phyloP scores from a whole-genome alignment of 2,113 vertebrate genomes.

The Cyanoliseus patagonus region DNA sequence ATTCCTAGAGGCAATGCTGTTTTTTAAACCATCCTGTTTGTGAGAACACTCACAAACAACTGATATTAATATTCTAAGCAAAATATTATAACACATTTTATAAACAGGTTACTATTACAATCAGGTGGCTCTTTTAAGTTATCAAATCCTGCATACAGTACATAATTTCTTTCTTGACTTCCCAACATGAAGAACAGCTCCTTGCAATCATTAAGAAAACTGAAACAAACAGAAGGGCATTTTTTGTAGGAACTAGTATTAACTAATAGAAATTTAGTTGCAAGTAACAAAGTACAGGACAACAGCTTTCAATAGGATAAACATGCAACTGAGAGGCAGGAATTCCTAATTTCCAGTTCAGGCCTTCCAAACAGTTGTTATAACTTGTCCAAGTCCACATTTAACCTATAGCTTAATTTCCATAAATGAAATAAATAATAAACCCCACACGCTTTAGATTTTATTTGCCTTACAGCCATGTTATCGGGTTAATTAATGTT shows the following conservation, averaged over 20 bases:
- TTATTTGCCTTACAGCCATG: slow-evolving; percentile 39
- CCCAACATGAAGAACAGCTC: not conserved
- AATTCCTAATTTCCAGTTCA: not conserved
- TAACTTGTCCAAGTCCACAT: slow-evolving; percentile 3
- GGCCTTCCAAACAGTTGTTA: not conserved
- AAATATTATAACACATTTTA: not conserved
- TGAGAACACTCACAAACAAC: not conserved
- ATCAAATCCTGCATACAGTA: not conserved
- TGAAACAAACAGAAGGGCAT: not conserved
- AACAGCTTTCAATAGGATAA: not conserved
- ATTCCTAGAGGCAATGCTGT: not conserved
- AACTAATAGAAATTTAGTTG: not conserved
- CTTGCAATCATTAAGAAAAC: not conserved
- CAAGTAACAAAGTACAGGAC: not conserved
- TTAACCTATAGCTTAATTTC: slow-evolving; percentile 20
- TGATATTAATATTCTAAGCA: not conserved
- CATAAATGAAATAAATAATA: not conserved
- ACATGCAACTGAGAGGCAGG: not conserved
- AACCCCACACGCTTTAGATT: not conserved
- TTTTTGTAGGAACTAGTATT: not conserved
- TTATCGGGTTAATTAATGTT: not conserved
- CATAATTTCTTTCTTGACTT: not conserved
- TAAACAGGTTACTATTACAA: not conserved
- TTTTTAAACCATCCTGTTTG: not conserved
- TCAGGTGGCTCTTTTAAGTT: not conserved